Evolutionary conservation across 2,888 invertebrate species (phyloP), one percentile per base, ranked within the genome.

Genomic region (Amphimallon solstitiale): DNA sequence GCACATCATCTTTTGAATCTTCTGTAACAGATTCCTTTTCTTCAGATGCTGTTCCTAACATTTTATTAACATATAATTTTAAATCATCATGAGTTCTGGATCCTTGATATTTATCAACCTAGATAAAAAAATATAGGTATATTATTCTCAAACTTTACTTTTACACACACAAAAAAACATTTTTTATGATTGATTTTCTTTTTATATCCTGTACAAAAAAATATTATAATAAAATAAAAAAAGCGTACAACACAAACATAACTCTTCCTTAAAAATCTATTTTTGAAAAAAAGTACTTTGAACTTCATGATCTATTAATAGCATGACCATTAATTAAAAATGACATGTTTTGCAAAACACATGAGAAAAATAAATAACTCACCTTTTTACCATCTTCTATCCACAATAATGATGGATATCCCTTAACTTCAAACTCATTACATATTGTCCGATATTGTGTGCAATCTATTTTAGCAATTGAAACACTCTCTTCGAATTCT

Each of bases 391-490:
- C 96, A 82, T 94, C 90, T 77, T 91, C 90, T 72, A 96, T 91
- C 94, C 94, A 95, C 45, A 95, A 81, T 3, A 97, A 81, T 1
- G 93, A 92, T 0, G 97, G 97, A 79, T 94, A 96, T 38, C 94
- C 94, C 78, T 92, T 91, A 35, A 97, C 89, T 70, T 92, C 92
- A 77, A 91, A 92, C 72, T 89, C 89, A 67, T 88, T 87, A 80
- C 97, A 97, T 1, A 92, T 86, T 37, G 87, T 84, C 62, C 90
- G 87, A 78, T 90, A 87, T 70, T 89, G 87, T 19, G 94, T 91
- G 76, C 97, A 97, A 80, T 97, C 96, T 23, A 97, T 86, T 84
- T 94, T 93, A 1, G 90, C 90, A 70, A 96, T 89, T 67, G 87
- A 87, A 12, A 94, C 89, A 66, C 86, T 84, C 15, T 86, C 84